Conservation (phyloP, 2,888 invertebrate species). For the Andrena hattorfiana region DNA sequence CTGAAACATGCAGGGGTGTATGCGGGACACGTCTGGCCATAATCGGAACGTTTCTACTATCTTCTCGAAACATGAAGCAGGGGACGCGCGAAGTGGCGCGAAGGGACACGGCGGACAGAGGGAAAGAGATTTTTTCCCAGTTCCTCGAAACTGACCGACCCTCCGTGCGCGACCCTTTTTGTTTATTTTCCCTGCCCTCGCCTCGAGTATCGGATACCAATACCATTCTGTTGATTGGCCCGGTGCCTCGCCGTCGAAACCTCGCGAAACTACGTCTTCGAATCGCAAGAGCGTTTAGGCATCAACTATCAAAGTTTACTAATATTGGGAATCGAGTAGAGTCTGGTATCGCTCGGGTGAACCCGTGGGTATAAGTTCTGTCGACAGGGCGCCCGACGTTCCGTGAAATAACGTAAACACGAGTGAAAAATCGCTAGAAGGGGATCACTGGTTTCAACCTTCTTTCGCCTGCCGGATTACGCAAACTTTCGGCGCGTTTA, state of each 20-base stretch:
- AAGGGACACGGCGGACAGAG: slow-evolving; percentile 13
- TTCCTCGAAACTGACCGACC: slow-evolving; percentile 8
- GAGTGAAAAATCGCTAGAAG: no score
- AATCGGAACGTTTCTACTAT: slow-evolving; percentile 60
- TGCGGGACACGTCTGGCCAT: slow-evolving; percentile 62
- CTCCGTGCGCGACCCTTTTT: slow-evolving; percentile 18
- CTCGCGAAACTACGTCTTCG: background rate
- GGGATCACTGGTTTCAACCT: no score
- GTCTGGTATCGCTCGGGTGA: background rate
- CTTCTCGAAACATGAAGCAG: slow-evolving; percentile 41
- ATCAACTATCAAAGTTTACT: no score
- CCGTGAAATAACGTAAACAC: no score
- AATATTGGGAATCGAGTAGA: background rate
- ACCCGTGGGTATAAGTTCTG: background rate
- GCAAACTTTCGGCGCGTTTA: no score
- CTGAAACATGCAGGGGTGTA: slow-evolving; percentile 35
- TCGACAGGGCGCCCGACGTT: no score
- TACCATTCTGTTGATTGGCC: slow-evolving; percentile 13
- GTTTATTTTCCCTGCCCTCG: background rate
- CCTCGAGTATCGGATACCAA: slow-evolving; percentile 7
- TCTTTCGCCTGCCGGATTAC: no score
- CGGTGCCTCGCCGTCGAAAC: background rate
- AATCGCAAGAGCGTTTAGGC: background rate
- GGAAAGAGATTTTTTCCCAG: slow-evolving; percentile 15
- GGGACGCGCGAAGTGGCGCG: slow-evolving; percentile 19